Evolutionary conservation across 2,113 vertebrate genomes (phyloP).

Genomic region (Opisthocomus hoazin): DNA sequence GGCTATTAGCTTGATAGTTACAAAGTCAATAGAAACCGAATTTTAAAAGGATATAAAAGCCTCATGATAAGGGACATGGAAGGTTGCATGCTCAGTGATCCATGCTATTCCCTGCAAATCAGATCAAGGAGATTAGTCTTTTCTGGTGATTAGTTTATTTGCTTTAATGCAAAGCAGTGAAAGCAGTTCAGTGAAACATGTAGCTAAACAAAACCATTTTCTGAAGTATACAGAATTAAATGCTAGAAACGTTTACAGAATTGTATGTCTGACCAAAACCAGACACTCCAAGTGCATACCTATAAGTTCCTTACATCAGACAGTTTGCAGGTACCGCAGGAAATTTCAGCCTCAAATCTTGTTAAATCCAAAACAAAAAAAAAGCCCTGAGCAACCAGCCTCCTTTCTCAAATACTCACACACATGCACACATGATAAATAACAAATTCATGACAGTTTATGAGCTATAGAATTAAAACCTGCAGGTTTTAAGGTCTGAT

Average conservation of each 20-base stretch:
- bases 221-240: neutral
- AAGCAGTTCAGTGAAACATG: neutral
- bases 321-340: neutral
- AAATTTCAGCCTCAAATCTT: neutral
- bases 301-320: neutral
- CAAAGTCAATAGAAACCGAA: slow-evolving; percentile 44
- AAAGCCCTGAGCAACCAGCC: neutral
- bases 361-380: slow-evolving; percentile 1
- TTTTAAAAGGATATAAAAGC: slow-evolving; percentile 51
- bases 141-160: slow-evolving; percentile 33
- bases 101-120: slow-evolving; percentile 6
- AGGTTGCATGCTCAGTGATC: slow-evolving; percentile 23
- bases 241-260: neutral
- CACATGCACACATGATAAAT: neutral
- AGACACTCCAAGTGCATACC: neutral
- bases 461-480: neutral
- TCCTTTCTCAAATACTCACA: neutral
- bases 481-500: neutral
- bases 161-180: slow-evolving; percentile 28
- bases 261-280: neutral
- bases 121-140: slow-evolving; percentile 26
- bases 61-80: slow-evolving; percentile 4
- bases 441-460: neutral
- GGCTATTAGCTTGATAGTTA: slow-evolving; percentile 37
- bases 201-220: neutral